Conservation (phyloP, 1,140 invertebrate species). For the Pteromalus puparum region DNA sequence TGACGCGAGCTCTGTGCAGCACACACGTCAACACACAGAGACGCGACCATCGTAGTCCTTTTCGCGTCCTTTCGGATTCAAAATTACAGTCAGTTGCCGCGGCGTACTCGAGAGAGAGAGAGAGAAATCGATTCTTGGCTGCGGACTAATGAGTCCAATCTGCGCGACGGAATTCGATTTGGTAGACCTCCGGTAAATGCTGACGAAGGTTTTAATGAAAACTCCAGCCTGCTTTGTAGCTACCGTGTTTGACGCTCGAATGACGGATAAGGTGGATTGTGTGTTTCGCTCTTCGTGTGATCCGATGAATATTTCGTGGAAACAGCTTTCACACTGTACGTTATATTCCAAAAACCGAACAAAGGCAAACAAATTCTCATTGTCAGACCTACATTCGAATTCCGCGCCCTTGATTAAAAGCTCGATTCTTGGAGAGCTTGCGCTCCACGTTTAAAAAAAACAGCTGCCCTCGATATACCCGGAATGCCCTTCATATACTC, state of each 20-base stretch:
- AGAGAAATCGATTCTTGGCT: slow-evolving; percentile 12
- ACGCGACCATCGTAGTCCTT: background rate
- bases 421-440: too few relatives aligned
- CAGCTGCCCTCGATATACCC: too few relatives aligned
- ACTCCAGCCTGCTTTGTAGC: background rate
- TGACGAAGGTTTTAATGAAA: slow-evolving; percentile 23
- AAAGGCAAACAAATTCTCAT: too few relatives aligned
- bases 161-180: slow-evolving; percentile 18
- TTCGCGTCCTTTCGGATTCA: background rate
- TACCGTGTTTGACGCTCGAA: background rate
- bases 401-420: too few relatives aligned
- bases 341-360: too few relatives aligned
- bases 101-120: background rate
- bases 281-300: too few relatives aligned
- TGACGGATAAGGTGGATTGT: too few relatives aligned
- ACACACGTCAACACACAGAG: background rate
- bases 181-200: slow-evolving; percentile 1
- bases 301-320: too few relatives aligned
- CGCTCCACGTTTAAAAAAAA: too few relatives aligned
- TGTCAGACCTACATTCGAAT: too few relatives aligned
- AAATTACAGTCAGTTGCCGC: background rate
- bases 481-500: background rate
- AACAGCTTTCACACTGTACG: too few relatives aligned
- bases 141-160: slow-evolving; percentile 27
- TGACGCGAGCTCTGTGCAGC: background rate